These are phyloP conservation scores for Parthenolecanium corni DNA, from an alignment of 2,888 invertebrate species.

Conservation along the genomic window DNA sequence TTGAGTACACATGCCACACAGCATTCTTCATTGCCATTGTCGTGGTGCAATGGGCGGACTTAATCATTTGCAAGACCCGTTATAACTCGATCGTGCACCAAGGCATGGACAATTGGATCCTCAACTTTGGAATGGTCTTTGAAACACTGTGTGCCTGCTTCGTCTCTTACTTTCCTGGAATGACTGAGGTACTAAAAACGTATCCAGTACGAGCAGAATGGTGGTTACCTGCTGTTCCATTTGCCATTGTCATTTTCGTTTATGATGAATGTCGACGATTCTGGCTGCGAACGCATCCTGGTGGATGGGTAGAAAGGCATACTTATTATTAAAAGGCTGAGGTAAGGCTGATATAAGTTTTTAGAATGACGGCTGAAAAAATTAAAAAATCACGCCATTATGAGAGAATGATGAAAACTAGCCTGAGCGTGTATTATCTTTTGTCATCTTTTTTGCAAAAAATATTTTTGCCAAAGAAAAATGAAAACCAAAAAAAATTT, in stretches of 20 bases:
- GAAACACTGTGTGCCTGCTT: constrained; percentile 53
- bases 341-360: not conserved
- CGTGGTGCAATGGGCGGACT: constrained; percentile 63
- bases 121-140: constrained; percentile 50
- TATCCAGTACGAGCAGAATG: constrained; percentile 56
- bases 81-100: constrained; percentile 60
- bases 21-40: constrained; percentile 69
- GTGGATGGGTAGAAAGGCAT: constrained; percentile 60
- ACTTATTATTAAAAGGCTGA: constrained; percentile 51
- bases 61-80: constrained; percentile 66
- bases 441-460: no score
- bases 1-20: constrained; percentile 64
- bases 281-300: constrained; percentile 53
- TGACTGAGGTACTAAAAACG: constrained; percentile 56
- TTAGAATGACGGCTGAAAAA: no score
- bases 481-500: no score
- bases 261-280: constrained; percentile 63
- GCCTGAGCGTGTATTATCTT: no score
- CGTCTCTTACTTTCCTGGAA: constrained; percentile 57
- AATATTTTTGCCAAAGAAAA: no score
- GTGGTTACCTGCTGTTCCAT: constrained; percentile 61
- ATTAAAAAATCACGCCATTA: no score
- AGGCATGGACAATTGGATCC: constrained; percentile 57
- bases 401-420: no score
- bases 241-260: constrained; percentile 57